Evolutionary conservation across 2,113 vertebrate genomes (phyloP).

Genomic region (Bucco capensis): DNA sequence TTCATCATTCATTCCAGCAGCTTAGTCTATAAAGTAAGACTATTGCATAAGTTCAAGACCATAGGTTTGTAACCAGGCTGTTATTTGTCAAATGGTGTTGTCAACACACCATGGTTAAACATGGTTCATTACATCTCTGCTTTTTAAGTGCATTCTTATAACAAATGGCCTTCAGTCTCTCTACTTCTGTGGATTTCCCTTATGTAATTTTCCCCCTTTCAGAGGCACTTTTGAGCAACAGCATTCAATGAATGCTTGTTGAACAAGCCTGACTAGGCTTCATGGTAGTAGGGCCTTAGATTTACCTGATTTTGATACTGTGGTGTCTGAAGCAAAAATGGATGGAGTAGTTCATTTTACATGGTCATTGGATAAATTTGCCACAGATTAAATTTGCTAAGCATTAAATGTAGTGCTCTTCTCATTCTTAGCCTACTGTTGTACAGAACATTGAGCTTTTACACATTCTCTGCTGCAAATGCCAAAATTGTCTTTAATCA

Average conservation of each 20-base stretch:
- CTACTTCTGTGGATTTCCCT: background rate
- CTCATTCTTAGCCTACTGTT: background rate
- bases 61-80: background rate
- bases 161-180: background rate
- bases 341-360: background rate
- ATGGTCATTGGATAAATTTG: background rate
- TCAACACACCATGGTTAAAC: background rate
- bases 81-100: background rate
- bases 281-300: background rate
- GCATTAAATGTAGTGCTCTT: background rate
- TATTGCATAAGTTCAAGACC: background rate
- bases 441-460: background rate
- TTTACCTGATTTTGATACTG: background rate
- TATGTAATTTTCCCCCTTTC: background rate
- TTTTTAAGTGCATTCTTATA: background rate
- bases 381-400: background rate
- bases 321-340: background rate
- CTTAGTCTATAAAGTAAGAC: background rate
- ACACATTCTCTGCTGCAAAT: background rate
- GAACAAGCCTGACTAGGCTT: background rate
- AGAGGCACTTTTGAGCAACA: background rate
- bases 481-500: background rate
- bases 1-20: background rate
- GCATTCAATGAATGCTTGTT: background rate
- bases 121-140: background rate